Base-by-base conservation (phyloP, 2,888 invertebrate genomes). In the Leptothorax acervorum region DNA sequence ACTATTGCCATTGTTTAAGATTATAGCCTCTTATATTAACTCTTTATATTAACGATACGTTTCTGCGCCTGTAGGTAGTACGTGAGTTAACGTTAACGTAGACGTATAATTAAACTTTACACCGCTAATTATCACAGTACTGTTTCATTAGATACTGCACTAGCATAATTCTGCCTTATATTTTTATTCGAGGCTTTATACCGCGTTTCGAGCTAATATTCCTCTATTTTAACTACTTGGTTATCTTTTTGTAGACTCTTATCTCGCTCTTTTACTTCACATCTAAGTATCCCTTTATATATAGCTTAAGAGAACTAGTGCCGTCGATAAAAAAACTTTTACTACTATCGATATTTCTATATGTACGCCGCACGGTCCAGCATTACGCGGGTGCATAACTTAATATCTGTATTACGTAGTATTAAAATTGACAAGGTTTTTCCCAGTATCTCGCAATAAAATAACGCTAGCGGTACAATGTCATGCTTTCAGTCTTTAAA, bases 91-190 rank as follows among this genome's bases (percentile, higher is more conserved):
- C n/a, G 18, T 66, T 76, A 66, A 8, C 12, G 18, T 39, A 48
- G 23, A 9, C 18, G 39, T 68, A 31, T 35, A 78, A 78, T 78
- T 57, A 78, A 78, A 78, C 45, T 70, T 78, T 57, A 78, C 45
- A 31, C 15, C 11, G 70, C 15, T 42, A 57, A 70, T 55, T 78
- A 53, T 51, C 51, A 18, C 9, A n/a, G 42, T 9, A 9, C 42
- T 39, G 42, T 78, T 78, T 78, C 45, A 57, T 70, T 57, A 68
- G 28, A 35, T 23, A 75, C 35, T 65, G 42, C 55, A n/a, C 39
- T 35, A 31, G 31, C 9, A 45, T 15, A 48, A 31, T 57, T 70
- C 42, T 28, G 23, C 35, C 6, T 53, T 76, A 42, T 55, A 66
- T 68, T 42, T 55, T 45, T 68, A n/a, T 15, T 62, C 45, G 12